phyloP scores from a whole-genome alignment of 2,888 invertebrate species.

The Drosophila monieri region DNA sequence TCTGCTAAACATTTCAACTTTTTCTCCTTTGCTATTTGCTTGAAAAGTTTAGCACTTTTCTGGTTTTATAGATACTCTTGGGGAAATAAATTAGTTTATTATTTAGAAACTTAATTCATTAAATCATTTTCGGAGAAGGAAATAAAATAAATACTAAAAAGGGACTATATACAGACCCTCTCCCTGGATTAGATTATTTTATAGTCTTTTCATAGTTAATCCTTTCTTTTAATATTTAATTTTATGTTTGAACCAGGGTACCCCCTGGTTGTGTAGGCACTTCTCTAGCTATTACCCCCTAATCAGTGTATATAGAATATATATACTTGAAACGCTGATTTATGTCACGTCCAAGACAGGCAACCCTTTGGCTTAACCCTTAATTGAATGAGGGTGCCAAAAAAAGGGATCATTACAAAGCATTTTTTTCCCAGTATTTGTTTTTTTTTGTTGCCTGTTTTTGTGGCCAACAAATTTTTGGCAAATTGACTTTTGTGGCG shows the following conservation, averaged over 20 bases:
- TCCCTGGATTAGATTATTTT: too few relatives aligned
- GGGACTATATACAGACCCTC: too few relatives aligned
- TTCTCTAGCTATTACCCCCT: slow-evolving; percentile 4
- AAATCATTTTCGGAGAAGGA: too few relatives aligned
- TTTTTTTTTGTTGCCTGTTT: background rate
- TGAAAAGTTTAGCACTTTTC: slow-evolving; percentile 13
- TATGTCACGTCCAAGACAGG: slow-evolving; percentile 75
- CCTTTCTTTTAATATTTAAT: background rate
- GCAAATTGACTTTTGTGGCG: slow-evolving; percentile 69
- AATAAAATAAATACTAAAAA: too few relatives aligned
- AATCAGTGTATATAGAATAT: slow-evolving; percentile 58
- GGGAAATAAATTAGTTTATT: slow-evolving; percentile 4
- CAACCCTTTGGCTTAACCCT: slow-evolving; percentile 24
- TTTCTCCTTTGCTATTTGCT: background rate
- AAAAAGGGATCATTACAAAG: slow-evolving; percentile 65
- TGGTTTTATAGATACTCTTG: slow-evolving; percentile 27
- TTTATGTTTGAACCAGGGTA: background rate
- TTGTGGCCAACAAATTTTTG: slow-evolving; percentile 49
- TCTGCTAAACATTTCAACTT: slow-evolving; percentile 7
- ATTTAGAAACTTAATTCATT: background rate
- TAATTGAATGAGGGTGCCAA: slow-evolving; percentile 47
- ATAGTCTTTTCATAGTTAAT: too few relatives aligned
- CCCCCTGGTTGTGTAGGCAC: background rate
- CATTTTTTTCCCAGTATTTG: slow-evolving; percentile 39
- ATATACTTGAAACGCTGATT: slow-evolving; percentile 75